A percentile compares a stretch with the other conserved stretches of the same genome.
These are phyloP conservation scores for Bursaphelenchus okinawaensis DNA, from an alignment of 2,888 invertebrate species.

Conservation along the genomic window DNA sequence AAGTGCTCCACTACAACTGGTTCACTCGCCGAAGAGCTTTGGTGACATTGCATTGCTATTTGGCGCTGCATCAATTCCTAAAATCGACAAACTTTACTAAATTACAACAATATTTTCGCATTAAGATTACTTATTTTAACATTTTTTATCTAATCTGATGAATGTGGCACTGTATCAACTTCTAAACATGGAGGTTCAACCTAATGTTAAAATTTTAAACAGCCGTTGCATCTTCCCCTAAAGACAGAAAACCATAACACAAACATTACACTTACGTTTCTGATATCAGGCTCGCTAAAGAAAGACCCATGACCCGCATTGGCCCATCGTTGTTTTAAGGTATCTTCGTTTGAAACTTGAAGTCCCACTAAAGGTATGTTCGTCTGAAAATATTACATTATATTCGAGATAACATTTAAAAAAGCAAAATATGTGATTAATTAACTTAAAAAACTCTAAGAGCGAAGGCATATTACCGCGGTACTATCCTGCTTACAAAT, in stretches of 20 bases:
- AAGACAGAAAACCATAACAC: too few species aligned
- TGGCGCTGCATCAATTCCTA: constrained; percentile 4
- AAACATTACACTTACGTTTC: constrained; percentile 1
- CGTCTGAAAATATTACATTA: neutral
- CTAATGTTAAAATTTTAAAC: too few species aligned
- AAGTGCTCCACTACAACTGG: constrained; percentile 10
- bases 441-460: too few species aligned
- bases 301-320: neutral
- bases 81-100: neutral
- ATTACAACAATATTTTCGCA: neutral
- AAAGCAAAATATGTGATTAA: too few species aligned
- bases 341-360: constrained; percentile 6
- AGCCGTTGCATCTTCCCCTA: too few species aligned
- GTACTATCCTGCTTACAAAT: too few species aligned
- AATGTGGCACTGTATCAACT: too few species aligned
- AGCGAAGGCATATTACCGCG: too few species aligned
- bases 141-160: too few species aligned
- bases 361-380: constrained; percentile 8
- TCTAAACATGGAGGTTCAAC: too few species aligned
- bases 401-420: too few species aligned
- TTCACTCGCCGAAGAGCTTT: neutral
- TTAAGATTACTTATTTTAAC: too few species aligned
- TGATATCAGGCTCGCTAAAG: constrained; percentile 5
- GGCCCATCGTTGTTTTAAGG: constrained; percentile 10
- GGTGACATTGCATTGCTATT: constrained; percentile 9